These are phyloP conservation scores for Sarcophilus harrisii DNA, from an alignment of 2,797 vertebrate species.

Conservation along the genomic window DNA sequence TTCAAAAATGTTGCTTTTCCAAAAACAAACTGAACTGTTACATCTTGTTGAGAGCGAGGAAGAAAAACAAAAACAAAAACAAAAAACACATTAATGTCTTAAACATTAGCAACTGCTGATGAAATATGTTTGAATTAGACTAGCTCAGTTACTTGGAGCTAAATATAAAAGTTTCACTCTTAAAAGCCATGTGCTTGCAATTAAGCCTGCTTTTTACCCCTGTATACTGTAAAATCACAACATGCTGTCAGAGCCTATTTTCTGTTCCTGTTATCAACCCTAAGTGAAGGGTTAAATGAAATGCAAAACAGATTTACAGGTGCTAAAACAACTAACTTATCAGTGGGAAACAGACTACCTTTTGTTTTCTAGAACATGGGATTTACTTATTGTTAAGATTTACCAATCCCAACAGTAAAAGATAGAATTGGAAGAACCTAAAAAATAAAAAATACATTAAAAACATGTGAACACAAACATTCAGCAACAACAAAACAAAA, in stretches of 20 bases:
- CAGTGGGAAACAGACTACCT: slow-evolving; percentile 77
- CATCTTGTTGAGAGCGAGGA: slow-evolving; percentile 77
- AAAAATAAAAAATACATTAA: background rate
- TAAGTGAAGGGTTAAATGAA: slow-evolving; percentile 81
- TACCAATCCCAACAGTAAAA: slow-evolving; percentile 52
- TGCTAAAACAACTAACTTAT: slow-evolving; percentile 80
- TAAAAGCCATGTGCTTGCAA: slow-evolving; percentile 85
- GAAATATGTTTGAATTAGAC: slow-evolving; percentile 77
- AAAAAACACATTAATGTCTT: slow-evolving; percentile 79
- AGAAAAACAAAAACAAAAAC: background rate
- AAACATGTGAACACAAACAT: background rate
- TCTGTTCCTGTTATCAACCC: slow-evolving; percentile 83
- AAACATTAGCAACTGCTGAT: slow-evolving; percentile 82
- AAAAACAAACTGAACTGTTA: slow-evolving; percentile 66
- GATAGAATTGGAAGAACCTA: slow-evolving; percentile 58
- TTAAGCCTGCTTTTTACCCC: slow-evolving; percentile 84
- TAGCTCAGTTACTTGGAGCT: slow-evolving; percentile 80
- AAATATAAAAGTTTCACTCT: slow-evolving; percentile 81
- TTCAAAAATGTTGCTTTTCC: slow-evolving; percentile 62
- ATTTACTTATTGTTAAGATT: slow-evolving; percentile 59
- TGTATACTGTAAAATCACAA: slow-evolving; percentile 86
- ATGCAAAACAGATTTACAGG: slow-evolving; percentile 84
- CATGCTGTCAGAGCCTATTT: slow-evolving; percentile 83
- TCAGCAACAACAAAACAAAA: background rate
- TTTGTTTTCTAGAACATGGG: slow-evolving; percentile 78